Evolutionary conservation across 2,888 invertebrate genomes (phyloP), one percentile per base, ranked within the genome.

Genomic region (Lasioglossum marginatum): DNA sequence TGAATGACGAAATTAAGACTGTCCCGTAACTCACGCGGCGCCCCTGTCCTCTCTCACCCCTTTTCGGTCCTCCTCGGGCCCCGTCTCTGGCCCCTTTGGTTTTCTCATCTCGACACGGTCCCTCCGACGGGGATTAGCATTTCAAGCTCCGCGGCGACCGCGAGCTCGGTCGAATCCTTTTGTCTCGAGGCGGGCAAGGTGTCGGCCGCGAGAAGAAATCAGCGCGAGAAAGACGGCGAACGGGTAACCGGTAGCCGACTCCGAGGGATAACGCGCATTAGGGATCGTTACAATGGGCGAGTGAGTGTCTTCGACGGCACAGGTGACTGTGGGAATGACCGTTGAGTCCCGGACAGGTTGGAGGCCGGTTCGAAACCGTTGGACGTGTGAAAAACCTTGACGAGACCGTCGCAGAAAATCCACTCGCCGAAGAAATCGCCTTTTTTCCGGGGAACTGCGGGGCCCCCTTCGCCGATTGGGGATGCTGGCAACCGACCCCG

Each of bases 281-380:
- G 92, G 93, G 92, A 89, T 88, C 88, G 80, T 88, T 90, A 93
- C 93, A 94, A 94, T 93, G 91, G 92, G 85, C 86, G 85, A 89
- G 89, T 90, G 90, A 92, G 89, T 91, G 91, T 93, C 91, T 91
- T 90, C 90, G 86, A 88, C 79, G 91, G 90, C 87, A 94, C 94
- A 94, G 94, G 94, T 94, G 94, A 94, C 93, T 94, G 94, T 94
- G 94, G 94, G 94, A 94, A 94, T 94, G 94, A 92, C 94, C 94
- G 94, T 94, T 94, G 93, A 89, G 87, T 81, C 84, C 81, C 85
- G 90, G 92, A 93, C 94, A 93, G 94, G 94, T 94, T 93, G 52
- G 93, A 89, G 91, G 85, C 87, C 84, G 87, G 87, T 89, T 83
- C 34, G 40, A 43, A 52, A 91, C 91, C 90, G 91, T 91, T 91